Evolutionary conservation across 2,797 vertebrate genomes (phyloP).

Genomic region (Syndactyla subalaris): DNA sequence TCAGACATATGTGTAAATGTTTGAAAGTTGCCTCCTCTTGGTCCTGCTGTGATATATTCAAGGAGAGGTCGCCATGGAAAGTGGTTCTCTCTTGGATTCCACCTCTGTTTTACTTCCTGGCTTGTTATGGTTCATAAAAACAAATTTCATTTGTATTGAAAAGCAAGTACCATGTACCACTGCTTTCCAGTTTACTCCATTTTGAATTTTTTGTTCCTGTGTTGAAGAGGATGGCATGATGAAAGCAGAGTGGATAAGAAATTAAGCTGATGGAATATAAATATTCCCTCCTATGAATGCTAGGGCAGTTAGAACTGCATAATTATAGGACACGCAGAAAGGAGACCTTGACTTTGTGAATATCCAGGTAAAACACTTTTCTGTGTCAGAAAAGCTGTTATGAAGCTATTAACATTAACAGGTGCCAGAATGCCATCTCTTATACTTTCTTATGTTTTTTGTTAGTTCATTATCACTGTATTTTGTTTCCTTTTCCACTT

Average conservation of each 20-base stretch:
- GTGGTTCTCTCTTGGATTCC: background rate
- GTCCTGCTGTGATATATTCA: background rate
- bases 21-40: background rate
- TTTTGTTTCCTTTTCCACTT: background rate
- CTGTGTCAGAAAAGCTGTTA: background rate
- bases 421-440: background rate
- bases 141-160: background rate
- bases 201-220: background rate
- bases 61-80: background rate
- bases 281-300: background rate
- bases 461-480: background rate
- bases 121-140: background rate
- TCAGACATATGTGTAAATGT: background rate
- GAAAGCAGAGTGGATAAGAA: background rate
- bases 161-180: background rate
- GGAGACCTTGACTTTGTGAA: background rate
- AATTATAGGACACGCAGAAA: background rate
- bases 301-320: background rate
- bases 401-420: background rate
- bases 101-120: background rate
- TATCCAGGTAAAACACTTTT: background rate
- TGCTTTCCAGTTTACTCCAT: background rate
- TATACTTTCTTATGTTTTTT: background rate
- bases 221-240: background rate
- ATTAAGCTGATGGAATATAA: background rate